A percentile compares a stretch with the other conserved stretches of the same genome.
These are phyloP conservation scores for Mythimna lalbum DNA, from an alignment of 2,888 invertebrate species.

Conservation along the genomic window DNA sequence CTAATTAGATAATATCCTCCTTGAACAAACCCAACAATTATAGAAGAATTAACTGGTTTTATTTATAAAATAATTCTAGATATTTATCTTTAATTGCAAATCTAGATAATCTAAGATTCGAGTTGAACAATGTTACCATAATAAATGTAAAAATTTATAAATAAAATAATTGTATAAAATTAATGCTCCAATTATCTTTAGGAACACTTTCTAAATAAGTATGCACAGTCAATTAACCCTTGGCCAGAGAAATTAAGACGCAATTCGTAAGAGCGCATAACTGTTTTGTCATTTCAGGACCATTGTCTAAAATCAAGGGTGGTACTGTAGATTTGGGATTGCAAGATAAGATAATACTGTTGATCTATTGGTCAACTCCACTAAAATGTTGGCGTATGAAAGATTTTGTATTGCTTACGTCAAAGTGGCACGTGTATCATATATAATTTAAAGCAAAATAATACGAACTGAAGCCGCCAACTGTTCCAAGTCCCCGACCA, in stretches of 20 bases:
- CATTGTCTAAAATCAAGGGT: constrained; percentile 51
- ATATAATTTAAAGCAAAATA: constrained; percentile 59
- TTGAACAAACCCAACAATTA: background rate
- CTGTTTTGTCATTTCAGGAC: constrained; percentile 45
- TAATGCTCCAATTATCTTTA: constrained; percentile 36
- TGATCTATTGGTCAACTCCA: constrained; percentile 29
- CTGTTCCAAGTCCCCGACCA: constrained; percentile 95
- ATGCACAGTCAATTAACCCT: constrained; percentile 16
- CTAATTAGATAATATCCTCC: constrained; percentile 4
- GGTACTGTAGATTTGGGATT: constrained; percentile 47
- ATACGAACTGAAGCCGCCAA: constrained; percentile 95
- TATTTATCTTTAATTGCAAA: background rate
- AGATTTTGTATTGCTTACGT: constrained; percentile 5
- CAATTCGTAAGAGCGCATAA: constrained; percentile 35
- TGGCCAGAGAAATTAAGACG: constrained; percentile 38
- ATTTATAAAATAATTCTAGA: background rate
- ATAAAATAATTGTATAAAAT: constrained; percentile 21
- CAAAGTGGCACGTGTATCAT: constrained; percentile 24
- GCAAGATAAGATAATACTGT: constrained; percentile 59
- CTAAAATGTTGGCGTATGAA: background rate
- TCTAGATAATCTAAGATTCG: background rate
- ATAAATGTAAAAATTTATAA: constrained; percentile 9
- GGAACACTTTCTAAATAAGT: constrained; percentile 27
- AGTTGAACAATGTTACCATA: background rate
- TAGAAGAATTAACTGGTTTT: background rate